phyloP scores from a whole-genome alignment of 2,888 invertebrate genomes.

The Halocaridina rubra region DNA sequence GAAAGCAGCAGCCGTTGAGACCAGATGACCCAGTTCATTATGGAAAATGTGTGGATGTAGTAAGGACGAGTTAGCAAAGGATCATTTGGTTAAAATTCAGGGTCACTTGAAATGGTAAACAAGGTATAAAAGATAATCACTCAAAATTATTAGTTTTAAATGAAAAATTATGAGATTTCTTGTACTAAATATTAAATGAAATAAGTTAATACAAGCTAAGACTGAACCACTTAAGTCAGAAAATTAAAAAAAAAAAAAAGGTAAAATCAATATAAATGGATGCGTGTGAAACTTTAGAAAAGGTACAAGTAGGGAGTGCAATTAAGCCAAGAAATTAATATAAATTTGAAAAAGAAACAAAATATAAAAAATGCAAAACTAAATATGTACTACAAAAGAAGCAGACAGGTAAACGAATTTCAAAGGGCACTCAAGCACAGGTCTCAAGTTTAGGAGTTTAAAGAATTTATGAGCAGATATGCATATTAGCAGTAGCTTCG shows the following conservation, averaged over 20 bases:
- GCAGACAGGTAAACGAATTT: not conserved
- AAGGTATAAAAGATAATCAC: slow-evolving; percentile 2
- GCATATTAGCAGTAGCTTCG: slow-evolving; percentile 23
- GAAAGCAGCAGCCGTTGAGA: too few species aligned
- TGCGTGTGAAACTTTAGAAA: too few species aligned
- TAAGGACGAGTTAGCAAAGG: slow-evolving; percentile 39
- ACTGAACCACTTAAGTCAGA: not conserved
- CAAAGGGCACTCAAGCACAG: slow-evolving; percentile 25
- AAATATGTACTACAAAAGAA: not conserved
- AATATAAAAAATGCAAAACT: not conserved
- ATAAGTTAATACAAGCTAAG: not conserved
- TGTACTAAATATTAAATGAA: too few species aligned
- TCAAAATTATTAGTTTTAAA: slow-evolving; percentile 27
- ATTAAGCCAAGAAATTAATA: not conserved
- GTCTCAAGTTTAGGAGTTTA: not conserved
- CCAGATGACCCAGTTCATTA: slow-evolving; percentile 26
- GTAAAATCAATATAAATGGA: too few species aligned
- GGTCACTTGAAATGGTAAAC: slow-evolving; percentile 37
- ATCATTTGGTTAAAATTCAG: slow-evolving; percentile 22
- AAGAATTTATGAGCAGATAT: slow-evolving; percentile 2
- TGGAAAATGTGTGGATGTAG: slow-evolving; percentile 18
- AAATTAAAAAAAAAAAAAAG: not conserved
- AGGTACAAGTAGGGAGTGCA: not conserved
- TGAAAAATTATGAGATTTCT: too few species aligned
- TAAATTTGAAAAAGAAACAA: not conserved